Evolutionary conservation across 2,888 invertebrate species (phyloP), one percentile per base, ranked within the genome.

Genomic region (Ommatoiulus sabulosus): DNA sequence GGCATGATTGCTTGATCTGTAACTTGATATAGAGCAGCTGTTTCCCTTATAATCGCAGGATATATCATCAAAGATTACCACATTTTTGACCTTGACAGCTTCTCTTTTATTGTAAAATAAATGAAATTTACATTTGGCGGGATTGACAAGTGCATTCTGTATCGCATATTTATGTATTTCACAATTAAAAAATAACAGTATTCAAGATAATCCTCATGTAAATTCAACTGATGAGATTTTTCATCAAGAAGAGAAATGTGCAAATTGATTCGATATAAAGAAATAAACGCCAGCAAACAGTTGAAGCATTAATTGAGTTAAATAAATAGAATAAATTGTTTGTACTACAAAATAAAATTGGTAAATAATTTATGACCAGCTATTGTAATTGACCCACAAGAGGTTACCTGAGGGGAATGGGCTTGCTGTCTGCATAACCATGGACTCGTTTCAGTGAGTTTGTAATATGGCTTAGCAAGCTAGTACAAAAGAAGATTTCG

Each of bases 351-450:
- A 80, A 80, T 80, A 80, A 80, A 80, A 80, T 35, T 7, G 24
- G 80, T 35, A 80, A 80, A 80, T 80, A 80, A 80, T 35, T 80
- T 80, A 80, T 80, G 80, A 80, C 80, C 80, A 80, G 80, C 80
- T 80, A 80, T 80, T 80, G 80, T 80, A 24, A 80, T 80, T 80
- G 12, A 80, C 80, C 80, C 5, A 12, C 80, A 80, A 80, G 24
- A 80, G 80, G 80, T 80, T 80, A 24, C 80, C 80, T 80, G 80
- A 80, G 80, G 35, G 15, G 35, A 15, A 72, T 80, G 12, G 35
- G 35, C 80, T 35, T 80, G 80, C 80, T 7, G 80, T 35, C 80
- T 35, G 80, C 80, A 80, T 12, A 35, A 80, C 80, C 80, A 35
- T 80, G 72, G 72, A 72, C 80, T 80, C 80, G 12, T 80, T 80